A percentile compares a stretch with the other conserved stretches of the same genome.
Conservation (phyloP, 2,113 vertebrate species). For the Pituophis catenifer region DNA sequence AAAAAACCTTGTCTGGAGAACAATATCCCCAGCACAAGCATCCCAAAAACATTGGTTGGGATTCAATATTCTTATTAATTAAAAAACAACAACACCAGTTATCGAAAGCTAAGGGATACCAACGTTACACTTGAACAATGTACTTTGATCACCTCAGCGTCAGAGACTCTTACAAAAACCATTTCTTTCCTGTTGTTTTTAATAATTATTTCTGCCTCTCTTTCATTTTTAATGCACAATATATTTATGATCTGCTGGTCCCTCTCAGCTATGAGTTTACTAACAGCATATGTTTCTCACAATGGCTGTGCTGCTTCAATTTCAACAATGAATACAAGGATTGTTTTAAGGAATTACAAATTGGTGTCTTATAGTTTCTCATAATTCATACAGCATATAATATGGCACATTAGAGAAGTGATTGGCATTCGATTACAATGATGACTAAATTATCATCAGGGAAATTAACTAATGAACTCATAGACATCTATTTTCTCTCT, state of each 20-base stretch:
- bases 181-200: conserved; percentile 6
- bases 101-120: background rate
- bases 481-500: too few species aligned
- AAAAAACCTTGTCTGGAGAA: background rate
- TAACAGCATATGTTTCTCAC: background rate
- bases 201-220: background rate
- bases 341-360: background rate
- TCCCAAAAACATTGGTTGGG: conserved; percentile 9
- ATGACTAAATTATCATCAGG: background rate
- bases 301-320: background rate
- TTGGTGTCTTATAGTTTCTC: background rate
- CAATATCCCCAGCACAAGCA: background rate
- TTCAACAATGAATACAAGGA: background rate
- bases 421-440: background rate
- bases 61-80: background rate
- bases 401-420: background rate
- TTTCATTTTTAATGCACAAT: background rate
- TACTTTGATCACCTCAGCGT: background rate
- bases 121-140: background rate
- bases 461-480: background rate
- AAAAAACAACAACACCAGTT: background rate
- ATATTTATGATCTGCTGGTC: background rate
- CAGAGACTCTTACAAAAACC: background rate
- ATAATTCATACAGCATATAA: background rate
- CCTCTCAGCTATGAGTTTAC: background rate